Percentiles rank a stretch among this genome's conserved stretches.
Evolutionary conservation across 1,140 invertebrate genomes (phyloP).

Genomic region (Triops longicaudatus): DNA sequence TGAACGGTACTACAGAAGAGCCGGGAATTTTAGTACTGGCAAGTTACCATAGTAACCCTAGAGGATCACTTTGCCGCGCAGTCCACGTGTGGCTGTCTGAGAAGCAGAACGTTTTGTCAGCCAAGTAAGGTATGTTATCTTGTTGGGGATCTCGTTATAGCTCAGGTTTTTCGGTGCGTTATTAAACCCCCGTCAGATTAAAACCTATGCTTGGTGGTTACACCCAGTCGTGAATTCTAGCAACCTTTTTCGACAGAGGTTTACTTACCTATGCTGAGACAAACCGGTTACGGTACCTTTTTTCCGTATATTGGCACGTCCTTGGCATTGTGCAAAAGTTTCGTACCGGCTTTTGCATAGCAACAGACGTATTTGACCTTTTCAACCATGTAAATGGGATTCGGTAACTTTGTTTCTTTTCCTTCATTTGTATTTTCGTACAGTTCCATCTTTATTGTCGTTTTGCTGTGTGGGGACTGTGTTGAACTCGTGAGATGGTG

Average conservation of each 20-base stretch:
- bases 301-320: background rate
- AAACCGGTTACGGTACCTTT: background rate
- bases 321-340: conserved; percentile 1
- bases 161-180: no score
- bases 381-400: background rate
- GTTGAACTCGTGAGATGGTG: no score
- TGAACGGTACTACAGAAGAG: no score
- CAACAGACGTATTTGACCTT: background rate
- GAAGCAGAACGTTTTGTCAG: background rate
- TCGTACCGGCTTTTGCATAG: background rate
- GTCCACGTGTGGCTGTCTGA: conserved; percentile 6
- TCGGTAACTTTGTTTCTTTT: no score
- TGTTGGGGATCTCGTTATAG: background rate
- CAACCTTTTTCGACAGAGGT: background rate
- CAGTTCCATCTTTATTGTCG: no score
- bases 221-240: background rate
- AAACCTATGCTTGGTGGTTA: background rate
- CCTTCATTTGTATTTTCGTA: no score
- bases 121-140: background rate
- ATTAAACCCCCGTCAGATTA: background rate
- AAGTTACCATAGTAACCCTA: conserved; percentile 5
- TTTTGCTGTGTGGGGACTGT: no score
- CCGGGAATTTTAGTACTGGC: background rate
- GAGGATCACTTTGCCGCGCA: background rate
- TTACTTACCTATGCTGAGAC: background rate